Evolutionary conservation across 35 echinoderm and acorn worm species (phyloP).

Genomic region (Ophioderma brevispina): DNA sequence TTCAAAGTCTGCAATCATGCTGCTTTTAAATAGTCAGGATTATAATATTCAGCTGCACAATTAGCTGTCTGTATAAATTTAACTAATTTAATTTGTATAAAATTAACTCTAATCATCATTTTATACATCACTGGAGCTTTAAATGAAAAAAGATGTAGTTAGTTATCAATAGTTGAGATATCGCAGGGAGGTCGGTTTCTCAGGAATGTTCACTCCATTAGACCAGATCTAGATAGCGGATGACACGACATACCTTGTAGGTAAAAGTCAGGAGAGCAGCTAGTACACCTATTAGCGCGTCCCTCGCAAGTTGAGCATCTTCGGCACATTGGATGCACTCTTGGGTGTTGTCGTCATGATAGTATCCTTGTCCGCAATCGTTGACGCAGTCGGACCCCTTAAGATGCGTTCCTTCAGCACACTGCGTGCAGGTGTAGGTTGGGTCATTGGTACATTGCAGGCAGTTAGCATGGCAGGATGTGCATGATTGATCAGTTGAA

Average conservation of each 20-base stretch:
- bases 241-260: conserved; percentile 86
- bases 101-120: too few relatives aligned
- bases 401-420: conserved; percentile 55
- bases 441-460: conserved; percentile 21
- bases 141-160: too few relatives aligned
- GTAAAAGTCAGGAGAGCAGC: conserved; percentile 38
- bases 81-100: too few relatives aligned
- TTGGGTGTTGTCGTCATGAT: neutral
- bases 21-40: too few relatives aligned
- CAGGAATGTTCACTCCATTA: too few relatives aligned
- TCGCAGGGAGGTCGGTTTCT: too few relatives aligned
- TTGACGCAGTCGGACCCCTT: conserved; percentile 53
- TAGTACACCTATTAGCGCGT: conserved; percentile 50
- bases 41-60: too few relatives aligned
- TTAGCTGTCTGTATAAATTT: too few relatives aligned
- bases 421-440: conserved; percentile 47
- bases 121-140: too few relatives aligned
- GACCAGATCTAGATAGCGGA: too few relatives aligned
- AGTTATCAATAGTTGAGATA: too few relatives aligned
- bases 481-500: conserved; percentile 26
- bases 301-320: conserved; percentile 71
- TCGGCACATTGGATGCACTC: conserved; percentile 45
- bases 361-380: conserved; percentile 55
- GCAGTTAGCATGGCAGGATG: conserved; percentile 50
- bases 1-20: too few relatives aligned